A percentile compares a stretch with the other conserved stretches of the same genome.
Conservation (phyloP, 92 coral and sea anemone genomes). For the Zoanthus sansibaricus region DNA sequence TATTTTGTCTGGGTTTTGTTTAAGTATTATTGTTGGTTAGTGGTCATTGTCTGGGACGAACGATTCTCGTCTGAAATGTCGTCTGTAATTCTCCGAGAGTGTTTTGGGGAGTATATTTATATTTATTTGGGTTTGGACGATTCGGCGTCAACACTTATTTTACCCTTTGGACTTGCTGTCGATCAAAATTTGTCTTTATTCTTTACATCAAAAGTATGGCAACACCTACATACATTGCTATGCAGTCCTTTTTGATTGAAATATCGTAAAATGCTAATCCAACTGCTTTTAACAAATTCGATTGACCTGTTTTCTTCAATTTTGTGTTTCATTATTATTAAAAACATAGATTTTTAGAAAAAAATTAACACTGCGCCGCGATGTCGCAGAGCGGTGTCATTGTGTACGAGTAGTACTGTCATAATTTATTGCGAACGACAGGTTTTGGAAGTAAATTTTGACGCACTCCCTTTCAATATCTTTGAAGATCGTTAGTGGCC, state of each 20-base stretch:
- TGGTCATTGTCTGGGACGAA: constrained; percentile 95
- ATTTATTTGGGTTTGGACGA: constrained; percentile 56
- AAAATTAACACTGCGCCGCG: constrained; percentile 2
- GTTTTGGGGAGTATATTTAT: constrained; percentile 72
- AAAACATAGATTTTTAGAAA: background rate
- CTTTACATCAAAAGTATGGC: constrained; percentile 46
- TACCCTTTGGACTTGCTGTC: background rate
- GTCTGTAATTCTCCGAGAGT: constrained; percentile 80
- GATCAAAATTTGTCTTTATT: constrained; percentile 8
- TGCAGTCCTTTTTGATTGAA: constrained; percentile 35
- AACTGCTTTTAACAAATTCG: background rate
- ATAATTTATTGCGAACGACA: constrained; percentile 20
- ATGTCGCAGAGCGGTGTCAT: background rate
- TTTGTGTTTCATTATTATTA: background rate
- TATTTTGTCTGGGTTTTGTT: constrained; percentile 99
- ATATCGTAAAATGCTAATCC: constrained; percentile 18
- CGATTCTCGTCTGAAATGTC: constrained; percentile 94
- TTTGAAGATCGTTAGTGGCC: background rate
- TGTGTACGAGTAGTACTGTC: constrained; percentile 34
- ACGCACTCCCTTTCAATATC: background rate
- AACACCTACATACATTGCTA: constrained; percentile 31
- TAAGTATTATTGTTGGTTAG: constrained; percentile 99
- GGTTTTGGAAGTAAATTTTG: background rate
- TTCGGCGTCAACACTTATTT: constrained; percentile 38
- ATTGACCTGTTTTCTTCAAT: background rate